Base-by-base conservation (phyloP, 2,797 vertebrate species). In the Phalloptychus januarius region DNA sequence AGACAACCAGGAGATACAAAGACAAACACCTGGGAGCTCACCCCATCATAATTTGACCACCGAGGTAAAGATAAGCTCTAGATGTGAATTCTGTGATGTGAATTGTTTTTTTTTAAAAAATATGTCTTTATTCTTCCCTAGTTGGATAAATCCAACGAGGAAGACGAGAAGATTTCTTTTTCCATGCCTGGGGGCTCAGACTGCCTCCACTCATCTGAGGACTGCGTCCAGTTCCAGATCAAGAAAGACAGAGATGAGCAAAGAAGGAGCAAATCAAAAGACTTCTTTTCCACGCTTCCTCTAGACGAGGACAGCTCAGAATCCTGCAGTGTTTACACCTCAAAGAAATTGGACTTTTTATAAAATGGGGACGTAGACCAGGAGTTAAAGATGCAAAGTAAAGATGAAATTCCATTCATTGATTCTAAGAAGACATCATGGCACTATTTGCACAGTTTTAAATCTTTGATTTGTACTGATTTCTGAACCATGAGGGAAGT, bases 291-390 rank as follows among this genome's bases (percentile, higher is more conserved):
- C 52, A 86, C 84, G 0, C 83, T 94, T 72, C 95, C 95, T 0
- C 86, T 95, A 33, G 92, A 94, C 71, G 81, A 25, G 0, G 93
- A 95, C 74, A 90, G 88, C 0, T 90, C 91, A 46, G 91, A 91
- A 36, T 83, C 87, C 85, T 93, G 91, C 86, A 93, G 87, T 8
- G 85, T 94, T 80, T 95, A 95, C 88, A 94, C 90, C 2, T 95
- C 95, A 0, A 89, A 95, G 33, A 95, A 95, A 84, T 88, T 95
- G 63, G 90, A 93, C 86, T 90, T 93, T 83, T 92, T 75, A 75
- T 93, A 89, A 88, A 84, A 33, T 10, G 28, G 58, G 44, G 85
- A 61, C 31, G 23, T 38, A 65, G 73, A 67, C 36, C 18, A 74
- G 4, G 38, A 40, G 38, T 50, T 38, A 83, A 40, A 33, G 42